A percentile compares a stretch with the other conserved stretches of the same genome.
These are phyloP conservation scores for Zonitis immaculata DNA, from an alignment of 2,888 invertebrate species.

Conservation along the genomic window DNA sequence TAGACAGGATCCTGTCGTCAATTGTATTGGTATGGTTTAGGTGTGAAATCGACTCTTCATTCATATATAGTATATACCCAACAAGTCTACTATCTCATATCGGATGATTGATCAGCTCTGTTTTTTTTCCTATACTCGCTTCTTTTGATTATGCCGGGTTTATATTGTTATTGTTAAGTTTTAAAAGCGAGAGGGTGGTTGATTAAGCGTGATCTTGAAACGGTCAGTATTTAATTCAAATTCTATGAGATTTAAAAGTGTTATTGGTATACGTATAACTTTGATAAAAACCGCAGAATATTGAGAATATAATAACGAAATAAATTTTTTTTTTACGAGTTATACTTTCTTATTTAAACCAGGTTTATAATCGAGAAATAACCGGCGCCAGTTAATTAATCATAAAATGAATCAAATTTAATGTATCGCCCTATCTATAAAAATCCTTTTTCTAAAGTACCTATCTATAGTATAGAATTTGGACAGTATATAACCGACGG, in stretches of 20 bases:
- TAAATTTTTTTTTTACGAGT: no score
- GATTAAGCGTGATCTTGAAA: no score
- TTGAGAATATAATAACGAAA: no score
- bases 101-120: conserved; percentile 2
- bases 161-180: background rate
- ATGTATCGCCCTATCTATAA: no score
- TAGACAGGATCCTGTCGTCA: conserved; percentile 5
- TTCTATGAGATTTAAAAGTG: no score
- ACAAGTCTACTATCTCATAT: conserved; percentile 1
- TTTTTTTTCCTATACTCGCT: conserved; percentile 2
- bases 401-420: background rate
- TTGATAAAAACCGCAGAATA: no score
- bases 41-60: conserved; percentile 15
- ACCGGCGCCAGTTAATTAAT: background rate
- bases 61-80: no score
- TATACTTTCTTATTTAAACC: background rate
- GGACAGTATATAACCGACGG: no score
- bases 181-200: background rate
- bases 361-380: background rate
- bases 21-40: conserved; percentile 8
- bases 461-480: no score
- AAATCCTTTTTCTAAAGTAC: no score
- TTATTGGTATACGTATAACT: no score
- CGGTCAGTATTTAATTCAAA: no score
- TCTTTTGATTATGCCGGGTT: background rate